These are phyloP conservation scores for Maconellicoccus hirsutus DNA, from an alignment of 1,140 invertebrate species.

Conservation along the genomic window DNA sequence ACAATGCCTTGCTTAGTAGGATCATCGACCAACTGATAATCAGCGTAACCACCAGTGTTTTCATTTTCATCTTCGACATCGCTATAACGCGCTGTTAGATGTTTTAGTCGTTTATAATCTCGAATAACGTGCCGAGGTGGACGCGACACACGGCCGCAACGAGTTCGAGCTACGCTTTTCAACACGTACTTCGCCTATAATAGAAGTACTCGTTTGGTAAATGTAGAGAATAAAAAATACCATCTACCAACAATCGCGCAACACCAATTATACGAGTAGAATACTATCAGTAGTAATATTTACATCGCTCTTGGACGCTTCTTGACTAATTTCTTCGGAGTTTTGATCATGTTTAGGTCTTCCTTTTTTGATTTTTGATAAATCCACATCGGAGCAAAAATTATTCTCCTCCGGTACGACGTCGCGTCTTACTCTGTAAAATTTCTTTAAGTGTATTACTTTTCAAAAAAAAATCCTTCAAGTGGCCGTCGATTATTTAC, in stretches of 20 bases:
- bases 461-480: not conserved
- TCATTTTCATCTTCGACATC: slow-evolving; percentile 1
- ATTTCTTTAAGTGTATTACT: not conserved
- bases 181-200: not conserved
- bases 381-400: not conserved
- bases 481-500: not conserved
- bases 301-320: not conserved
- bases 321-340: not conserved
- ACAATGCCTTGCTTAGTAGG: not conserved
- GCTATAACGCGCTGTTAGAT: not conserved
- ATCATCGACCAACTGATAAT: not conserved
- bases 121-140: slow-evolving; percentile 54
- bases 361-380: not conserved
- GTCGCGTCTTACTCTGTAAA: slow-evolving; percentile 3
- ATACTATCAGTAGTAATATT: not conserved
- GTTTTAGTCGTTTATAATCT: slow-evolving; percentile 46
- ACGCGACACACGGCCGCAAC: slow-evolving; percentile 49
- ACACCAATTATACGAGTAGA: too few species aligned
- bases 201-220: not conserved
- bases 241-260: too few species aligned
- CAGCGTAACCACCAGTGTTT: not conserved
- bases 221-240: too few species aligned
- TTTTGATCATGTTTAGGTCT: not conserved
- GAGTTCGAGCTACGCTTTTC: slow-evolving; percentile 33
- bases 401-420: not conserved